Evolutionary conservation across 2,888 invertebrate species (phyloP).

Genomic region (Meiosimyza platycephala): DNA sequence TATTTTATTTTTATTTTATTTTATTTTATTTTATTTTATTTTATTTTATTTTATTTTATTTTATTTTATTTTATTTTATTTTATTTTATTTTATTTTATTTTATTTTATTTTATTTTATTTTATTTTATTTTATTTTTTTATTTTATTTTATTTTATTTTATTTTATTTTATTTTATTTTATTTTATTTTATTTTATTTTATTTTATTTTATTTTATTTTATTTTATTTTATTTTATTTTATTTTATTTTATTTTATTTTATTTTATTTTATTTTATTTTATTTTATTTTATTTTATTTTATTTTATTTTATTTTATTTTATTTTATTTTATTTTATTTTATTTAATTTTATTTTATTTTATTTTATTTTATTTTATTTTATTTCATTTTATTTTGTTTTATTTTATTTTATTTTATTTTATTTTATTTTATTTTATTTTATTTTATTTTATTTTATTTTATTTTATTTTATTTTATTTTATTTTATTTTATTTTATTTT

Average conservation of each 20-base stretch:
- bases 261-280: background rate
- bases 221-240: background rate
- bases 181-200: conserved; percentile 6
- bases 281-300: background rate
- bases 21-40: background rate
- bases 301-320: background rate
- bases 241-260: conserved; percentile 1
- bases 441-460: background rate
- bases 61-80: background rate
- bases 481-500: conserved; percentile 10
- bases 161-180: background rate
- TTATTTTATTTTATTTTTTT: conserved; percentile 3
- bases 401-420: background rate
- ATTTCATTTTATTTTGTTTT: background rate
- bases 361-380: background rate
- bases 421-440: background rate
- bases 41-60: background rate
- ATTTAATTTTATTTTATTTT: background rate
- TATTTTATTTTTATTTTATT: background rate
- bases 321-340: background rate
- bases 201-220: conserved; percentile 8
- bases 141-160: background rate
- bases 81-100: background rate
- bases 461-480: background rate
- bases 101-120: background rate